Evolutionary conservation across 2,797 vertebrate species (phyloP).

Genomic region (Ciconia nigra): DNA sequence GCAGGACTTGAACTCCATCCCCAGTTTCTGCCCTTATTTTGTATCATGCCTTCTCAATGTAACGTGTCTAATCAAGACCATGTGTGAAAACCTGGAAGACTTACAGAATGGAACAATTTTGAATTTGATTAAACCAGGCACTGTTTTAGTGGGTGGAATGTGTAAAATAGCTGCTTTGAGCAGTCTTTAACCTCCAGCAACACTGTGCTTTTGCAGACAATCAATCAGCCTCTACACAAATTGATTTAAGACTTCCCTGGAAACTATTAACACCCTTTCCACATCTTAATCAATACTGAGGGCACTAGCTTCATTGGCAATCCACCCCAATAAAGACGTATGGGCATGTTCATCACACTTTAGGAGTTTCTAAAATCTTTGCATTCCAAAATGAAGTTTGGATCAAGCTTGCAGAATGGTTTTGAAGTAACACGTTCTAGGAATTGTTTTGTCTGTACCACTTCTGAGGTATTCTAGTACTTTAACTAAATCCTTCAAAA

Average conservation of each 20-base stretch:
- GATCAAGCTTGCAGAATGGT: neutral
- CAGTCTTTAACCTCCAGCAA: neutral
- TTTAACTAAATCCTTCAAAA: constrained; percentile 27
- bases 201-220: constrained; percentile 11
- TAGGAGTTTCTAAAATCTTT: neutral
- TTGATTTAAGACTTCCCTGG: constrained; percentile 27
- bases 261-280: constrained; percentile 46
- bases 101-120: neutral
- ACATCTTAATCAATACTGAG: constrained; percentile 51
- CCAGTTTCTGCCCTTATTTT: neutral
- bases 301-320: neutral
- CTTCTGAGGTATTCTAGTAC: neutral
- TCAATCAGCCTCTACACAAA: constrained; percentile 42
- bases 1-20: neutral
- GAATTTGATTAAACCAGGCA: constrained; percentile 7
- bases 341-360: neutral
- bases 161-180: neutral
- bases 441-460: neutral
- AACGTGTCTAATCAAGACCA: neutral
- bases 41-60: neutral
- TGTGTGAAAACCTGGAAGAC: neutral
- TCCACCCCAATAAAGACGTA: constrained; percentile 29
- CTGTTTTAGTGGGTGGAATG: neutral
- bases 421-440: constrained; percentile 13
- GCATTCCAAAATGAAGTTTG: neutral